Conservation (phyloP, 2,797 vertebrate genomes). For the Rachycentron canadum region DNA sequence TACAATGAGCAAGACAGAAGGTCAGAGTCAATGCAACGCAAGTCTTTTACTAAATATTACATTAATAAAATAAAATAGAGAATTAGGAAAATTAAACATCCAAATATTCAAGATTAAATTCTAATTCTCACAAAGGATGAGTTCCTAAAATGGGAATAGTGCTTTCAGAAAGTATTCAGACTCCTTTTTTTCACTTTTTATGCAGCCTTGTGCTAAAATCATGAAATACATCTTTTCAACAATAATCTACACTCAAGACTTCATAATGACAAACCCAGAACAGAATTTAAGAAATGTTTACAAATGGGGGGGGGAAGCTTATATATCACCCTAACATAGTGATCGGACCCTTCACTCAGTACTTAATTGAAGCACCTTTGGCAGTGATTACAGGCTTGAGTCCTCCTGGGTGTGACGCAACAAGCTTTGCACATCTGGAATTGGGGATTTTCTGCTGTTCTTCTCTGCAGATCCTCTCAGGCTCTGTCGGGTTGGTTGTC, state of each 20-base stretch:
- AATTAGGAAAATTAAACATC: no score
- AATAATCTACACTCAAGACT: no score
- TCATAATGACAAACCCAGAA: no score
- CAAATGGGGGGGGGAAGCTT: no score
- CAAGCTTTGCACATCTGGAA: no score
- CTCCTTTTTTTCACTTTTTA: not conserved
- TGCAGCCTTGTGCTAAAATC: no score
- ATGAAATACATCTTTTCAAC: no score
- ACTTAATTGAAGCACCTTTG: conserved; percentile 10
- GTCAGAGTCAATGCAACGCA: not conserved
- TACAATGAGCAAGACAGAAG: not conserved
- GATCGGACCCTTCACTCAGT: not conserved
- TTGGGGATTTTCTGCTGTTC: not conserved
- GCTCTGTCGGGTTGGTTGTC: not conserved
- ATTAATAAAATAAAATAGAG: not conserved
- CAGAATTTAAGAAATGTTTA: not conserved
- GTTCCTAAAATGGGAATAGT: not conserved
- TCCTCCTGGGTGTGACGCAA: no score
- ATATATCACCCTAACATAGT: not conserved
- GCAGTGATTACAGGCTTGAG: conserved; percentile 1
- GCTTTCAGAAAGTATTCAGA: not conserved
- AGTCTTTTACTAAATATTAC: not conserved
- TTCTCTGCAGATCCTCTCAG: not conserved
- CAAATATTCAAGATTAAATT: not conserved
- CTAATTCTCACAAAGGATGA: not conserved